phyloP scores from a whole-genome alignment of 1,140 invertebrate genomes.

The Papilio polyxenes region DNA sequence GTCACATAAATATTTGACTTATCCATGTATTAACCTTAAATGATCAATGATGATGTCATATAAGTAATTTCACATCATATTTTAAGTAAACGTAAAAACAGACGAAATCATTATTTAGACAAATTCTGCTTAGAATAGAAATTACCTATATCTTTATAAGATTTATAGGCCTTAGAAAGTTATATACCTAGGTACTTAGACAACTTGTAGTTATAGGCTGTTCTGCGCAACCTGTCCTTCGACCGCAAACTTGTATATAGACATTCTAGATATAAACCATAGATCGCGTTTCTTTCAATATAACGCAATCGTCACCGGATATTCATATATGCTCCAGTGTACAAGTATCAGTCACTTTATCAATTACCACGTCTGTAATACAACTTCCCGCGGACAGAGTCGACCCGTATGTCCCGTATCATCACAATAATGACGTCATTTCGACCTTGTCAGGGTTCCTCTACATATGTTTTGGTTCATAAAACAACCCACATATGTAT shows the following conservation, averaged over 20 bases:
- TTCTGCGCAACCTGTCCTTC: conserved; percentile 13
- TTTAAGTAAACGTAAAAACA: background rate
- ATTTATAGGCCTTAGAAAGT: background rate
- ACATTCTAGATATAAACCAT: conserved; percentile 23
- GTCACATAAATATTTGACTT: background rate
- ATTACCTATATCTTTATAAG: background rate
- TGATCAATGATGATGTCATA: conserved; percentile 8
- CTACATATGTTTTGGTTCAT: conserved; percentile 49
- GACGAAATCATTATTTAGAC: no score
- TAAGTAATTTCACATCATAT: background rate
- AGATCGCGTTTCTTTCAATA: conserved; percentile 48
- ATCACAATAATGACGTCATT: conserved; percentile 72
- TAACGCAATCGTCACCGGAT: conserved; percentile 53
- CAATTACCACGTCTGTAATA: conserved; percentile 58
- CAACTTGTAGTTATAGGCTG: background rate
- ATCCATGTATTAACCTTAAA: background rate
- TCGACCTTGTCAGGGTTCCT: conserved; percentile 69
- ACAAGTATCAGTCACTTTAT: conserved; percentile 58
- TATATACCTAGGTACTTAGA: conserved; percentile 4
- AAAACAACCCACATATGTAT: conserved; percentile 57
- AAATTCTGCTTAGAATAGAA: background rate
- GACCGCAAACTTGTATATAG: conserved; percentile 15
- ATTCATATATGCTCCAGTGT: conserved; percentile 45
- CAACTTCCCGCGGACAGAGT: conserved; percentile 54
- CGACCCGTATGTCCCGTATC: conserved; percentile 65